Conservation (phyloP, 2,113 vertebrate genomes). For the Saguinus imperator region DNA sequence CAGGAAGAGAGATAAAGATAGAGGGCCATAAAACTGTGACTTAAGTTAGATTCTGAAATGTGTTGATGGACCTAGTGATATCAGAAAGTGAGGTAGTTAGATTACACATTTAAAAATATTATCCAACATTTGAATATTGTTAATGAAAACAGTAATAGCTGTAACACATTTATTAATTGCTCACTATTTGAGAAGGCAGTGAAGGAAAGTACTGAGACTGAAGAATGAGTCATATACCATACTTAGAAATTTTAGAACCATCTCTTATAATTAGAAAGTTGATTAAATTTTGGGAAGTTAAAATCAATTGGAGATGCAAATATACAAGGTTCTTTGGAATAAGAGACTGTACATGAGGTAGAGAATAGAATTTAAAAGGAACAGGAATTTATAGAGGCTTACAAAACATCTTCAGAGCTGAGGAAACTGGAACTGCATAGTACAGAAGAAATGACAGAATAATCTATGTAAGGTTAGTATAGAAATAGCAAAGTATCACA, state of each 20-base stretch:
- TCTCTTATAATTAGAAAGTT: background rate
- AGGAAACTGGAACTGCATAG: background rate
- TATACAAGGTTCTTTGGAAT: background rate
- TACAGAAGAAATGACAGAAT: constrained; percentile 5
- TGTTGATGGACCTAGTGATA: background rate
- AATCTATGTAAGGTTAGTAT: constrained; percentile 9
- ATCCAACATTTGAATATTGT: constrained; percentile 23
- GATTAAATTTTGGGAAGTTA: constrained; percentile 6
- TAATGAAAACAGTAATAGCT: constrained; percentile 12
- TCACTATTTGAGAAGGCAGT: constrained; percentile 20
- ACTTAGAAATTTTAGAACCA: background rate
- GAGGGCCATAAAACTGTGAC: background rate
- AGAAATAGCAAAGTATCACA: background rate
- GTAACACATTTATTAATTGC: background rate
- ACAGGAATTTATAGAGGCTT: background rate
- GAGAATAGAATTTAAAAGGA: constrained; percentile 28
- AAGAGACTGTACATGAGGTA: background rate
- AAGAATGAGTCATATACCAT: background rate
- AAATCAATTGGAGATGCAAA: background rate
- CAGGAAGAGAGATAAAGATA: background rate
- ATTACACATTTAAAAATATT: background rate
- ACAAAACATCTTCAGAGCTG: background rate
- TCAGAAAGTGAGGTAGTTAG: background rate
- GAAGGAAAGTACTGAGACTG: constrained; percentile 26
- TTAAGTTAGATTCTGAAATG: background rate